Percentiles rank a stretch among this genome's conserved stretches.
Evolutionary conservation across 2,888 invertebrate genomes (phyloP).

Genomic region (Eilema griseolum): DNA sequence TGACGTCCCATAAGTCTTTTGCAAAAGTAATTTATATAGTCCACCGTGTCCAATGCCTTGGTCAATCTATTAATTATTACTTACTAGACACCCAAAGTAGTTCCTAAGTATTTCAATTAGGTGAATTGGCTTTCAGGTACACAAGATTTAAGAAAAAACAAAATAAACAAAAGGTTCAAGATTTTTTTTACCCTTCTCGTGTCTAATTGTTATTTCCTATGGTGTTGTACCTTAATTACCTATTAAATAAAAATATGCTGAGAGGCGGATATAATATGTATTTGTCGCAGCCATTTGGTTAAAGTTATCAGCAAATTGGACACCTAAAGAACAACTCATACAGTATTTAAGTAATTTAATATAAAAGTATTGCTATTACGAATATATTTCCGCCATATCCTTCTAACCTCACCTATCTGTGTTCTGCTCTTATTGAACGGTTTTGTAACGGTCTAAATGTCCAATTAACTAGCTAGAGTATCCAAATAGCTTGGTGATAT

Average conservation of each 20-base stretch:
- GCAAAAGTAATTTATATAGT: conserved; percentile 22
- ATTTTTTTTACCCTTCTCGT: too few relatives aligned
- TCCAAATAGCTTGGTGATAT: not conserved
- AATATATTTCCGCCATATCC: not conserved
- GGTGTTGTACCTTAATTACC: not conserved
- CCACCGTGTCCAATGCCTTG: conserved; percentile 20
- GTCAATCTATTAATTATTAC: conserved; percentile 7
- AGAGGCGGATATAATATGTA: not conserved
- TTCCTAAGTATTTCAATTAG: not conserved
- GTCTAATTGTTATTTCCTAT: not conserved
- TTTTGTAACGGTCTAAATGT: too few relatives aligned
- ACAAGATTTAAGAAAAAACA: too few relatives aligned
- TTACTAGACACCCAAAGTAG: not conserved
- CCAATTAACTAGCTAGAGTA: not conserved
- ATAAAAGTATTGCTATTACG: too few relatives aligned
- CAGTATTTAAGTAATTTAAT: not conserved
- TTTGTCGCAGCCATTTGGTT: not conserved
- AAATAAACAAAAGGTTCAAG: not conserved
- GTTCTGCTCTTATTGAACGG: not conserved
- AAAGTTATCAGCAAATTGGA: not conserved
- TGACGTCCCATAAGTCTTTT: conserved; percentile 27
- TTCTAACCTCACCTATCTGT: not conserved
- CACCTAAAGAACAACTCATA: not conserved
- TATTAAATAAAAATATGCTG: not conserved
- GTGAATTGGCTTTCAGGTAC: not conserved